Base-by-base conservation (phyloP, 2,888 invertebrate genomes). In the Cataglyphis livida region DNA sequence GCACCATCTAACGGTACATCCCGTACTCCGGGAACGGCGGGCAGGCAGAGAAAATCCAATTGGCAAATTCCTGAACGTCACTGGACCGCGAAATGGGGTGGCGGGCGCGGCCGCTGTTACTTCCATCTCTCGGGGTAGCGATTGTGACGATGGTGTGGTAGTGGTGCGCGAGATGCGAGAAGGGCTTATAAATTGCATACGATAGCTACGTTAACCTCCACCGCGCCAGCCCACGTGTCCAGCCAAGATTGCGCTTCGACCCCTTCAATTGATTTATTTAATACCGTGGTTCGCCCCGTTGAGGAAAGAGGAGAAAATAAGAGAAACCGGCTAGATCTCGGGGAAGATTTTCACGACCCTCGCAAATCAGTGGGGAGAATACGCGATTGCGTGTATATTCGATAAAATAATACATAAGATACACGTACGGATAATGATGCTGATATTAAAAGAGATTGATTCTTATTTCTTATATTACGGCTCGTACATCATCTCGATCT, bases 31-130 rank as follows among this genome's bases (percentile, higher is more conserved):
- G 90, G 89, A 90, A 91, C 90, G 89, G 90, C 91, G 90, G 88
- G 93, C 91, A 91, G 91, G 90, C 91, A 90, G 93, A 91, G 94
- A 93, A 94, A 94, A 94, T 94, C 94, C 94, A 94, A 94, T 94
- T 94, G 93, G 92, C 91, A 91, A 93, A 94, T 94, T 94, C 93
- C 94, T 93, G 90, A 90, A 92, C 93, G 93, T 94, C 94, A 93
- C 92, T 93, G 93, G 93, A 93, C 93, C 94, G 93, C 93, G 93
- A 94, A 94, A 93, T 94, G 93, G 93, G 93, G 92, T 91, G 92
- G 92, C 92, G 91, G 92, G 90, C 87, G 91, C 91, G 91, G 91
- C 91, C 90, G 91, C 91, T 90, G 92, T 91, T 90, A 91, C 92
- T 92, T 91, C 92, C 90, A 91, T 92, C 91, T 87, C 90, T 84